Evolutionary conservation across 2,797 vertebrate species (phyloP).

Genomic region (Gadopsis marmoratus): DNA sequence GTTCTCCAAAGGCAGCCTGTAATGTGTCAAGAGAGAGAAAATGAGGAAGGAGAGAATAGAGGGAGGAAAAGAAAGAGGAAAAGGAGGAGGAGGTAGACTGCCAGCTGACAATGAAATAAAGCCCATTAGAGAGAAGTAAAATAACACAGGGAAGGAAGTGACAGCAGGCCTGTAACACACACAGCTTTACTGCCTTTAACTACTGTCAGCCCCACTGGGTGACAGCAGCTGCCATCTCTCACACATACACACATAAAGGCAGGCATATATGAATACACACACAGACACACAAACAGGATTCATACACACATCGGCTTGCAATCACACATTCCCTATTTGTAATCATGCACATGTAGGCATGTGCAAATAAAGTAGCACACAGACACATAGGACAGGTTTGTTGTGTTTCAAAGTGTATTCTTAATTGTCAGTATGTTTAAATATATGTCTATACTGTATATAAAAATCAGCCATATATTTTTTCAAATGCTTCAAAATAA

Average conservation of each 20-base stretch:
- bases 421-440: neutral
- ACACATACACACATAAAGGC: slow-evolving; percentile 47
- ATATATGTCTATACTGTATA: neutral
- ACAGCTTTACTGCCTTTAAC: slow-evolving; percentile 82
- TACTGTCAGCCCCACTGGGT: slow-evolving; percentile 78
- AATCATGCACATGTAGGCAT: slow-evolving; percentile 59
- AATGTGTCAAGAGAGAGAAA: slow-evolving; percentile 81
- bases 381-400: slow-evolving; percentile 34
- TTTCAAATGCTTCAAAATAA: neutral
- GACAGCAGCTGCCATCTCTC: slow-evolving; percentile 78
- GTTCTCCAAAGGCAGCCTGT: slow-evolving; percentile 81
- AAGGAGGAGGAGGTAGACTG: slow-evolving; percentile 78
- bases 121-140: slow-evolving; percentile 86
- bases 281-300: slow-evolving; percentile 38
- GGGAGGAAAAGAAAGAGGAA: slow-evolving; percentile 69
- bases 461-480: neutral
- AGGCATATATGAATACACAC: slow-evolving; percentile 35
- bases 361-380: slow-evolving; percentile 49
- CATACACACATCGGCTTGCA: slow-evolving; percentile 40
- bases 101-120: slow-evolving; percentile 88
- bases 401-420: neutral
- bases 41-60: slow-evolving; percentile 72
- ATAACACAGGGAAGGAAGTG: slow-evolving; percentile 82
- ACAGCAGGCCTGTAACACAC: slow-evolving; percentile 83
- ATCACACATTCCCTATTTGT: slow-evolving; percentile 49